phyloP scores from a whole-genome alignment of 2,113 vertebrate genomes.

The Spheniscus mendiculus region DNA sequence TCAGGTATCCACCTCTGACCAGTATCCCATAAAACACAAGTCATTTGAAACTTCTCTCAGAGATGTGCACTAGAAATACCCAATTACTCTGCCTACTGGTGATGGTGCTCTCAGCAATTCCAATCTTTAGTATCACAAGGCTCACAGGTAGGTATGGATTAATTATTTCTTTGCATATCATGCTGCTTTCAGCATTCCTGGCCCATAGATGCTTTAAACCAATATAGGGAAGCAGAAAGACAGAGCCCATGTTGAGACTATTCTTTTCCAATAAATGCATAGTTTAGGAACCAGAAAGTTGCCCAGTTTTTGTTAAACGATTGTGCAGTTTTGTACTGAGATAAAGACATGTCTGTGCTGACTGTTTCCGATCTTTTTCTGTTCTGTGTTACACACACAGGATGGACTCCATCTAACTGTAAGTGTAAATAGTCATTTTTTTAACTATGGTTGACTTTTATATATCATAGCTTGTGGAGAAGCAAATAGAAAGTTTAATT shows the following conservation, averaged over 20 bases:
- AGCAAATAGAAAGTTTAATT: conserved; percentile 25
- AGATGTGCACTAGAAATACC: not conserved
- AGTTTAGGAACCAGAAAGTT: not conserved
- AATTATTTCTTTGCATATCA: not conserved
- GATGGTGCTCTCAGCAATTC: not conserved
- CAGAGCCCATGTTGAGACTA: not conserved
- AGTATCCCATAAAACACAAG: not conserved
- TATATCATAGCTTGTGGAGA: not conserved
- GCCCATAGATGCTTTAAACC: not conserved
- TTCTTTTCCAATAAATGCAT: not conserved
- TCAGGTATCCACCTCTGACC: not conserved
- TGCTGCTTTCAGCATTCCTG: not conserved
- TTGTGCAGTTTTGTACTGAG: not conserved
- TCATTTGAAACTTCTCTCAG: not conserved
- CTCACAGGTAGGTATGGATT: not conserved
- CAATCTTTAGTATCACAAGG: not conserved
- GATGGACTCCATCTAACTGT: not conserved
- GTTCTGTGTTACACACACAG: not conserved
- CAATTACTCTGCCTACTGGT: not conserved
- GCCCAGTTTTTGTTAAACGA: not conserved
- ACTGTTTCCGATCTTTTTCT: not conserved
- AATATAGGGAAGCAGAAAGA: not conserved
- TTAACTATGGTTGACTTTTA: not conserved
- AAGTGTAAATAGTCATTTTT: not conserved
- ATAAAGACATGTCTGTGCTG: not conserved